phyloP scores from a whole-genome alignment of 2,113 vertebrate species.

The Ceyx margarethae region DNA sequence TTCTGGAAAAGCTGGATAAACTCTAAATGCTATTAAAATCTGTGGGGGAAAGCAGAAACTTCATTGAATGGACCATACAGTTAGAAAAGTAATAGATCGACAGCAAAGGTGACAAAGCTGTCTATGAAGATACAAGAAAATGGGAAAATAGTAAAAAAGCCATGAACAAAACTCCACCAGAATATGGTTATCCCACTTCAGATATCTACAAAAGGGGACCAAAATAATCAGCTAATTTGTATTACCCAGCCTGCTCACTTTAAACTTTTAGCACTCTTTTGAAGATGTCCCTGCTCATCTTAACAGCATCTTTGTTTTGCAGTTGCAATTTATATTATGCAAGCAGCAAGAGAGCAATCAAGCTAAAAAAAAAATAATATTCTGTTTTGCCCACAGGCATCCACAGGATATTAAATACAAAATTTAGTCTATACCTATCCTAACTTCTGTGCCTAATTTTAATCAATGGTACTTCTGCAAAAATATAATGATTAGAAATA shows the following conservation, averaged over 20 bases:
- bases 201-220: neutral
- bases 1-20: neutral
- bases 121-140: neutral
- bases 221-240: neutral
- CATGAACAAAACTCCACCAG: neutral
- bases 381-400: slow-evolving; percentile 7
- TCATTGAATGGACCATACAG: neutral
- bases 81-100: neutral
- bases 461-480: neutral
- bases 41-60: neutral
- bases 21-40: neutral
- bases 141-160: neutral
- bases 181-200: neutral
- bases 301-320: neutral
- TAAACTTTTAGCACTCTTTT: neutral
- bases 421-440: neutral
- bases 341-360: slow-evolving; percentile 24
- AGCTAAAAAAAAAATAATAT: slow-evolving; percentile 3
- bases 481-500: neutral
- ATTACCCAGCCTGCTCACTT: neutral
- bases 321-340: slow-evolving; percentile 3
- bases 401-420: neutral
- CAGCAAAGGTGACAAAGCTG: neutral
- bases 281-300: neutral
- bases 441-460: neutral